Percentiles rank a stretch among this genome's conserved stretches.
Conservation (phyloP, 2,888 invertebrate genomes). For the Nezara viridula region DNA sequence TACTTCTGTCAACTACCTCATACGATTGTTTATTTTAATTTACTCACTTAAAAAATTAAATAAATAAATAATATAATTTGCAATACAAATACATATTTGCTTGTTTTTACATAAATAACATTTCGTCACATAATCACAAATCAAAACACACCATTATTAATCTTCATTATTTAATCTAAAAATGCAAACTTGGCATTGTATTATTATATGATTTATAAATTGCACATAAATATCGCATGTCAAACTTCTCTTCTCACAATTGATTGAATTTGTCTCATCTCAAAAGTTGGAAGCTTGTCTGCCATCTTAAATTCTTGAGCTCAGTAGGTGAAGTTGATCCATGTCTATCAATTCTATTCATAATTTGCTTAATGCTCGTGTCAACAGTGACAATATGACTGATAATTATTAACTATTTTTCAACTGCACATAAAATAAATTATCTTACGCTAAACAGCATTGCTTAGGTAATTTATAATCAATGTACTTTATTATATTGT, state of each 20-base stretch:
- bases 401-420: not conserved
- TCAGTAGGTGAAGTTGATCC: not conserved
- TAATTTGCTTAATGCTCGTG: not conserved
- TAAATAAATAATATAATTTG: too few relatives aligned
- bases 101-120: not conserved
- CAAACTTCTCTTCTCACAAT: not conserved
- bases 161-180: not conserved
- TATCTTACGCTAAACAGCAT: not conserved
- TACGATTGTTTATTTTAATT: not conserved
- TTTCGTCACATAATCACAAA: not conserved
- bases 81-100: too few relatives aligned
- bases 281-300: slow-evolving; percentile 16
- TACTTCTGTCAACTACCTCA: not conserved
- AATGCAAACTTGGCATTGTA: not conserved
- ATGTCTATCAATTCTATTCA: slow-evolving; percentile 21
- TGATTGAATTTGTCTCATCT: not conserved
- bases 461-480: not conserved
- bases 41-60: not conserved
- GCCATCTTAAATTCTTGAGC: slow-evolving; percentile 32
- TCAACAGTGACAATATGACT: not conserved
- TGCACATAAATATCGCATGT: not conserved
- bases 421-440: not conserved
- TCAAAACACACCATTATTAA: not conserved
- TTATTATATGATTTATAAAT: not conserved
- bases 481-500: not conserved